phyloP scores from a whole-genome alignment of 2,888 invertebrate species.

The Andrena flavipes region DNA sequence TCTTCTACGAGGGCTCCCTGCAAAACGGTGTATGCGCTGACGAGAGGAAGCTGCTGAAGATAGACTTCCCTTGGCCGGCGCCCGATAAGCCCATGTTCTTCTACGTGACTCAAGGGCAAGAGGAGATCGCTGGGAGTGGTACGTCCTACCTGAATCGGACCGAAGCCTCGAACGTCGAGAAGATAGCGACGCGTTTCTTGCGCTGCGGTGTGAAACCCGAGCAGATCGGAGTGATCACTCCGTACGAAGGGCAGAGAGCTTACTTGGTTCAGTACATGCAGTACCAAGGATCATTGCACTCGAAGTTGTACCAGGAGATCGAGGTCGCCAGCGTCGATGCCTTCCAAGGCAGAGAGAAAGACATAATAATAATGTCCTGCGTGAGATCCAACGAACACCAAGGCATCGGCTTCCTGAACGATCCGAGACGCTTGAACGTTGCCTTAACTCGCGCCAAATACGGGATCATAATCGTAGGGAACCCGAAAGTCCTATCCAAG shows the following conservation, averaged over 20 bases:
- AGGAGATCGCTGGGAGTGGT: conserved; percentile 99
- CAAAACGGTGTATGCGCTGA: conserved; percentile 99
- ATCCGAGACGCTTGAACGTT: conserved; percentile 98
- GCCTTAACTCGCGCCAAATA: conserved; percentile 98
- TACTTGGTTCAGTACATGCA: conserved; percentile 99
- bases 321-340: conserved; percentile 99
- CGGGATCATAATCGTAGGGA: conserved; percentile 99
- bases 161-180: conserved; percentile 99
- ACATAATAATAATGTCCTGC: conserved; percentile 99
- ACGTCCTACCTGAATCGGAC: conserved; percentile 99
- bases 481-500: conserved; percentile 99
- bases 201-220: conserved; percentile 98
- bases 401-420: conserved; percentile 99
- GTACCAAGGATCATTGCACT: conserved; percentile 98
- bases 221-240: conserved; percentile 99
- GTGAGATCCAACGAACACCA: conserved; percentile 99
- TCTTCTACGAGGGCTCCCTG: conserved; percentile 99
- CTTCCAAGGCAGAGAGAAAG: conserved; percentile 99
- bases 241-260: conserved; percentile 99
- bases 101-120: conserved; percentile 98
- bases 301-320: conserved; percentile 98
- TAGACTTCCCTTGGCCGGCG: conserved; percentile 99
- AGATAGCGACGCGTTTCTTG: conserved; percentile 97
- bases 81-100: conserved; percentile 99
- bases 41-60: conserved; percentile 94